Base-by-base conservation (phyloP, 1,140 invertebrate species). In the Eriosoma lanigerum region DNA sequence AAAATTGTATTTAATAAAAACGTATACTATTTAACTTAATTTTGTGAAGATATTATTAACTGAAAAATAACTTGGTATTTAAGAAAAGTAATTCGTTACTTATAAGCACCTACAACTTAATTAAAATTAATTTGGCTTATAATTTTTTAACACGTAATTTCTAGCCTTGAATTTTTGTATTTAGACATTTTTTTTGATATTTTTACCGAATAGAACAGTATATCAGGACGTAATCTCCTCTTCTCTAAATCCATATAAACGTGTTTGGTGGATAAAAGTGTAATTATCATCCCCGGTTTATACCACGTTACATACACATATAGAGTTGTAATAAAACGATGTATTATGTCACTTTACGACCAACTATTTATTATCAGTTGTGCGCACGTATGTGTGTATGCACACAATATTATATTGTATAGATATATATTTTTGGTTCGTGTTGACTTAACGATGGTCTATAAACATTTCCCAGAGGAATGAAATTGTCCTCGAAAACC, bases 331-430 rank as follows among this genome's bases (percentile, higher is more conserved):
- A 72, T 72, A 72, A 72, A 72, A 72, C 46, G 24, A 52, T 29
- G 46, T 72, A 50, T 72, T 72, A 72, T 52, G 48, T 72, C 68
- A 72, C 17, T 72, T 72, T 72, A 50, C 26, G 68, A 72, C 46
- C 26, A 13, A 24, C 68, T 52, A 52, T 72, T 52, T 52, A 52
- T 72, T 52, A 50, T 50, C 68, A 50, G 64, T 21, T 15, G n/a
- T 19, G 0, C 3, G n/a, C n/a, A 21, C 64, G n/a, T 66, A 19
- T 66, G 21, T 12, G 38, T 26, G 32, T 24, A 62, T 29, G 29
- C n/a, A 38, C 32, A 8, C 32, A 4, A 38, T 38, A 38, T 4
- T 38, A 38, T 38, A 38, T 38, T 38, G 8, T 48, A 10, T 26
- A 17, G 6, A 17, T 72, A 21, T 26, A 15, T 19, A 10, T 9